Base-by-base conservation (phyloP, 2,888 invertebrate genomes). In the Lepeophtheirus nordmannii region DNA sequence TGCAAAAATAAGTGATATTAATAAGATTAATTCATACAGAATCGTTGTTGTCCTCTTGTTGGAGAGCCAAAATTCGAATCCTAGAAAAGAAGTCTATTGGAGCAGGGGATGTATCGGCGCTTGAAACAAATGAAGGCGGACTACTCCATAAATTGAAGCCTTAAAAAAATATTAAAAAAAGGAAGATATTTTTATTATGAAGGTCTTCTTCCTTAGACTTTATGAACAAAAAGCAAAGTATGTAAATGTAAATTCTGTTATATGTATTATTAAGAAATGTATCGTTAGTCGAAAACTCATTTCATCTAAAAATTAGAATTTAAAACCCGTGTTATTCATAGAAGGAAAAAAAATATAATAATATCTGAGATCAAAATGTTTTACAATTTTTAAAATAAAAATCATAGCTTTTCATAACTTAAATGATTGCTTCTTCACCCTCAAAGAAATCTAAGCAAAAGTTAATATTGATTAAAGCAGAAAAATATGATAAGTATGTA, bases 91-190 rank as follows among this genome's bases (percentile, higher is more conserved):
- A 14, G n/a, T 57, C 57, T 22, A 22, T 57, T 57, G 23, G 23
- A 30, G 22, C 57, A 20, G 90, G 90, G 0, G 88, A 89, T 0
- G 89, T 89, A 10, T 85, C 86, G 68, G 75, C 76, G 69, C 76
- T 77, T 0, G 89, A 89, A 65, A 87, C 81, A 63, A 87, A 83
- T 67, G 89, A 90, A 0, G 88, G 87, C 9, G 89, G 88, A 3
- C 86, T 87, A 74, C 87, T 87, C 87, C 88, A 89, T 53, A 63
- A 41, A 30, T 39, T 67, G 41, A 17, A 39, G 23, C 22, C 53
- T 64, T 41, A 17, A 17, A 46, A 62, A 17, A 41, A 53, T 14
- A 53, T 30, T 7, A n/a, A n/a, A n/a, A n/a, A n/a, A 17, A 17
- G 17, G 14, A 23, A 64, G 17, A 23, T 64, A 46, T 41, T 17